Conservation (phyloP, 2,113 vertebrate species). For the Gavialis gangeticus region DNA sequence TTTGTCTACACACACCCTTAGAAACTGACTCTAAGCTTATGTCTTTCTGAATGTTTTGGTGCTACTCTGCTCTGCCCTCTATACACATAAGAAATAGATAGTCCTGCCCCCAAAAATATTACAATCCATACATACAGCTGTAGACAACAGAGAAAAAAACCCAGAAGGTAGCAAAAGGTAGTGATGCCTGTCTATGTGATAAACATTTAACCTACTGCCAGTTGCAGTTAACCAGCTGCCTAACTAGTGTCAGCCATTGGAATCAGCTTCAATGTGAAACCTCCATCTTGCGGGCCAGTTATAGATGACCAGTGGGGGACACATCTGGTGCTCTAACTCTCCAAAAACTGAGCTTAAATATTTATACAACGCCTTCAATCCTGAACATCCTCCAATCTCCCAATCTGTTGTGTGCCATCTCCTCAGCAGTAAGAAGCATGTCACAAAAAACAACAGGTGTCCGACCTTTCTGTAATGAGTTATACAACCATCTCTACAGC, state of each 20-base stretch:
- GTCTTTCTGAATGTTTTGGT: no score
- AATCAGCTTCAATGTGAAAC: background rate
- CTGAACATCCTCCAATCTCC: background rate
- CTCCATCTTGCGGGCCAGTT: background rate
- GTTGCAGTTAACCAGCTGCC: background rate
- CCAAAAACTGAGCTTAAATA: background rate
- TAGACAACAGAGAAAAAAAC: constrained; percentile 3
- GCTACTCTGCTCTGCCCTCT: no score
- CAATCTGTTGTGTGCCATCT: background rate
- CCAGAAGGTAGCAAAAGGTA: background rate
- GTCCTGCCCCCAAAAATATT: background rate
- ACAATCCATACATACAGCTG: background rate
- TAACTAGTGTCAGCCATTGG: background rate
- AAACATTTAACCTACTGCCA: background rate
- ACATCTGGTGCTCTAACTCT: background rate
- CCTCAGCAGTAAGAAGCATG: background rate
- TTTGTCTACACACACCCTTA: no score
- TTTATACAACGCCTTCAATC: background rate
- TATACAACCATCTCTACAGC: background rate
- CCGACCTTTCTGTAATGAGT: background rate
- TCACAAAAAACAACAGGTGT: background rate
- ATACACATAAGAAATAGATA: background rate
- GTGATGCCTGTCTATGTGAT: background rate
- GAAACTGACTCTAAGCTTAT: no score
- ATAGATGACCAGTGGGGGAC: background rate